Evolutionary conservation across 1,140 invertebrate species (phyloP), one percentile per base, ranked within the genome.

Genomic region (Bombus waltoni): DNA sequence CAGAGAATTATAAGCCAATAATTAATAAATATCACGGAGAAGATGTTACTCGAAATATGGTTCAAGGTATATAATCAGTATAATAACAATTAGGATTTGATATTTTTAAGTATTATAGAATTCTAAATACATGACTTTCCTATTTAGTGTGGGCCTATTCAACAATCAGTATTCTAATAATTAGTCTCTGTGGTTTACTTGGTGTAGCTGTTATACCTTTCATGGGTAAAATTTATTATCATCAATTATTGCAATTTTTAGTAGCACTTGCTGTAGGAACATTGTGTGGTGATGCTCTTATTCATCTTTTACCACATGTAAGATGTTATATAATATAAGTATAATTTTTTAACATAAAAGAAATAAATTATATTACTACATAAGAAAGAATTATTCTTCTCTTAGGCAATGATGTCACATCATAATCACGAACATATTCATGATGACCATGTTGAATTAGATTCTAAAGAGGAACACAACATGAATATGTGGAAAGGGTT

Each of bases 231-330:
- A 96, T 97, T 79, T 98, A 98, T 94, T 99, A 99, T 93, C 97
- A 99, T 90, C 97, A 98, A 88, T 95, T 99, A 62, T 95, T 99
- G 81, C 98, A 99, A 94, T 99, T 98, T 94, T 95, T 99, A 81
- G 98, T 99, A 9, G 98, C 98, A 1, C 95, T 99, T 80, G 98
- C 98, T 53, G 97, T 99, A 57, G 98, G 98, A 25, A 98, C 98
- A 9, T 95, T 99, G 74, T 97, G 98, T 66, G 98, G 98, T 10
- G 98, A 99, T 96, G 98, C 98, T 3, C 95, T 99, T 44, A 96
- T 99, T 83, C 98, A 99, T 96, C 96, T 99, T 32, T 96, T 99
- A 92, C 98, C 98, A 74, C 98, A 99, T 95, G 98, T 97, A 88
- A 97, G 96, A 95, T 62, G n/a, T 53, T 76, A 65, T 42, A 81